Base-by-base conservation (phyloP, 1,140 invertebrate species). In the Drosophila mayri region DNA sequence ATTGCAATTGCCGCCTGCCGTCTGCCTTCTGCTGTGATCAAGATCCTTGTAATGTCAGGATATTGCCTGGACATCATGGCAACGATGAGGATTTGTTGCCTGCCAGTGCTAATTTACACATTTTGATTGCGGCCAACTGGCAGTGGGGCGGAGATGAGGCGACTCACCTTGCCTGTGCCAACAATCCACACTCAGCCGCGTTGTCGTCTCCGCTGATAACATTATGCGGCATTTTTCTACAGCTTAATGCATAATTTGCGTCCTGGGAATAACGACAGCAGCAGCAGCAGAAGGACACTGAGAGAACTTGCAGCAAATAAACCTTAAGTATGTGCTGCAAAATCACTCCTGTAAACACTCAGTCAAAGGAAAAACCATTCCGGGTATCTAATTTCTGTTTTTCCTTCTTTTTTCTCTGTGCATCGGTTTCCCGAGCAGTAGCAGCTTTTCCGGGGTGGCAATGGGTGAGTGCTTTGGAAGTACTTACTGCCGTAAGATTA, bases 191-290 rank as follows among this genome's bases (percentile, higher is more conserved):
- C 32, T 64, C 66, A 43, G 38, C 20, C 30, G 46, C 37, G 6
- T 65, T 57, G 43, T 52, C 80, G 72, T 43, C 62, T 41, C 37
- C 35, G 28, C 76, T 81, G 85, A 84, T 90, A 90, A 76, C 85
- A 88, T 88, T 88, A 90, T 90, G 70, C 66, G 78, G 77, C 85
- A 90, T 88, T 88, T 88, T 88, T 90, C 85, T 78, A 79, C 85
- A 88, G 85, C 85, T 90, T 88, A 88, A 85, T 88, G 85, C 85
- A 90, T 88, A 90, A 90, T 88, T 88, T 88, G 85, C 81, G 76
- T 85, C 81, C 85, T 90, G 85, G 85, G 85, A 88, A 85, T 88
- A 81, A 66, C 50, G 79, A 60, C 66, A 76, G 54, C n/a, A n/a
- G 40, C 55, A 52, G 43, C 44, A 11, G 12, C 28, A 46, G 22